Conservation (phyloP, 2,888 invertebrate genomes). For the Apoderus coryli region DNA sequence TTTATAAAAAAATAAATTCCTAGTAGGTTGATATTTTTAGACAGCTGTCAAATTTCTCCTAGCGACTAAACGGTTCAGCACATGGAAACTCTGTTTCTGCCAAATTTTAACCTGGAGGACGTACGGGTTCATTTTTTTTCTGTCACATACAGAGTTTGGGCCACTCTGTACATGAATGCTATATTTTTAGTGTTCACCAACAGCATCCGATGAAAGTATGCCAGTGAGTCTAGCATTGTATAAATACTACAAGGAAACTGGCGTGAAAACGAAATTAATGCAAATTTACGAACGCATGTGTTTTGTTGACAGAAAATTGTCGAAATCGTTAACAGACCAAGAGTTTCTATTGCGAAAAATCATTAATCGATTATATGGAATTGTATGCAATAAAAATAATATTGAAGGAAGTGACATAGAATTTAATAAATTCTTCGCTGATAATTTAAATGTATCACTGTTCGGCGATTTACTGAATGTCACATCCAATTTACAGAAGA, state of each 20-base stretch:
- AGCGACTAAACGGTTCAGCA: too few species aligned
- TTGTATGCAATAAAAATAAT: constrained; percentile 14
- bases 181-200: constrained; percentile 21
- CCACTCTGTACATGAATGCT: too few species aligned
- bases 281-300: constrained; percentile 23
- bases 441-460: constrained; percentile 19
- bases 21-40: too few species aligned
- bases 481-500: constrained; percentile 19
- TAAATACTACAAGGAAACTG: constrained; percentile 22
- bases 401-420: constrained; percentile 12
- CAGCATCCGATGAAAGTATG: constrained; percentile 22
- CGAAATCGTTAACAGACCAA: constrained; percentile 18
- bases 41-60: too few species aligned
- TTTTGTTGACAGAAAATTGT: constrained; percentile 18
- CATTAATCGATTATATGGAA: constrained; percentile 18
- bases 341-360: constrained; percentile 22
- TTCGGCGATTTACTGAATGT: constrained; percentile 21
- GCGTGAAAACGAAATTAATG: constrained; percentile 22
- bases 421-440: constrained; percentile 15
- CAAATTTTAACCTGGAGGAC: too few species aligned
- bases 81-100: too few species aligned
- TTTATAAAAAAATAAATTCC: too few species aligned
- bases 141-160: too few species aligned
- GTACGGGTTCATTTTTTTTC: too few species aligned
- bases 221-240: constrained; percentile 23